Conservation (phyloP, 2,797 vertebrate genomes). For the Gila robusta region DNA sequence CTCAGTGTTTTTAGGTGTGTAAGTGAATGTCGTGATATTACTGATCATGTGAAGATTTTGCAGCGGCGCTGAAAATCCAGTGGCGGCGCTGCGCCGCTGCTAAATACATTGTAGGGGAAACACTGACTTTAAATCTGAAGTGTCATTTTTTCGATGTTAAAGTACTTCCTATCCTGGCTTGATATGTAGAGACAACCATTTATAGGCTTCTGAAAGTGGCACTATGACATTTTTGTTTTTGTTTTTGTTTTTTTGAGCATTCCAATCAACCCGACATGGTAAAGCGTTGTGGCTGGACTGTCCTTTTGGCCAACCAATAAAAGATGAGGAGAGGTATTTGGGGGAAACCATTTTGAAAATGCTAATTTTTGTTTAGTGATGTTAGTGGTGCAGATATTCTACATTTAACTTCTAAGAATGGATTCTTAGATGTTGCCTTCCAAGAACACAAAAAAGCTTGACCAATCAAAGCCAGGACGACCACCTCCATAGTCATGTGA, state of each 20-base stretch:
- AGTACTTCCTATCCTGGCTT: not conserved
- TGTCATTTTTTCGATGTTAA: slow-evolving; percentile 6
- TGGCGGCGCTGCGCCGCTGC: too few relatives aligned
- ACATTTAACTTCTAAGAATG: not conserved
- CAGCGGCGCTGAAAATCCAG: too few relatives aligned
- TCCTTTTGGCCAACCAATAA: not conserved
- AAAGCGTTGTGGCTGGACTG: not conserved
- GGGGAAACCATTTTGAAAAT: not conserved
- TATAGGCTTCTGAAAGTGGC: not conserved
- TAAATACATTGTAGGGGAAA: too few relatives aligned
- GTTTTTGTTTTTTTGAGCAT: not conserved
- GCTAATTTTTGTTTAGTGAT: not conserved
- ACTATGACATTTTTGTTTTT: not conserved
- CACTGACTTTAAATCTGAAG: slow-evolving; percentile 10
- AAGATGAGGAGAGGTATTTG: not conserved
- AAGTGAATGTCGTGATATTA: too few relatives aligned
- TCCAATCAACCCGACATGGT: not conserved
- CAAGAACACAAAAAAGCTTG: slow-evolving; percentile 4
- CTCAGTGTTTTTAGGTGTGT: too few relatives aligned
- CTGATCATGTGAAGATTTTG: too few relatives aligned
- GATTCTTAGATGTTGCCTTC: slow-evolving; percentile 13
- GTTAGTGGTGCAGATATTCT: not conserved
- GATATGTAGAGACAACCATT: not conserved
- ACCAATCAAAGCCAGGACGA: slow-evolving; percentile 22
- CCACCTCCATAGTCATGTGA: slow-evolving; percentile 32